A percentile compares a stretch with the other conserved stretches of the same genome.
These are phyloP conservation scores for Hypotaenidia okinawae DNA, from an alignment of 2,797 vertebrate genomes.

Conservation along the genomic window DNA sequence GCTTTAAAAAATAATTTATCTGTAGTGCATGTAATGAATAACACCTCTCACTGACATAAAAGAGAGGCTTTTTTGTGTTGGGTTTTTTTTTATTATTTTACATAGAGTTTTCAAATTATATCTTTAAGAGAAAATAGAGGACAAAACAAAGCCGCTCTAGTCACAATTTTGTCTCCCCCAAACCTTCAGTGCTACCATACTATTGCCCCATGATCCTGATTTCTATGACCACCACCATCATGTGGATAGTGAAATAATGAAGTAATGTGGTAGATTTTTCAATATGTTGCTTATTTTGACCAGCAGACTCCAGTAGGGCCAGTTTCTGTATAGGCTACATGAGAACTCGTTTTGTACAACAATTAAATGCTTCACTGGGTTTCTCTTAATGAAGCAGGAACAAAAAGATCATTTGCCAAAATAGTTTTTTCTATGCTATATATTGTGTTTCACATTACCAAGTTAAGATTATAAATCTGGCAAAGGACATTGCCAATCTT, in stretches of 20 bases:
- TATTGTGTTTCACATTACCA: slow-evolving; percentile 10
- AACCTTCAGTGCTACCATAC: not conserved
- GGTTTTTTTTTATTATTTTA: too few relatives aligned
- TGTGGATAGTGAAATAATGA: not conserved
- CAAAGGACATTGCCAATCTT: not conserved
- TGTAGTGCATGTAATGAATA: not conserved
- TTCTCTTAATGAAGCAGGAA: not conserved
- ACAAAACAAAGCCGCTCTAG: not conserved
- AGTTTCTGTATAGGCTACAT: slow-evolving; percentile 6
- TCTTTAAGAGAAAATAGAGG: not conserved
- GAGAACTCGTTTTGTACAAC: slow-evolving; percentile 38
- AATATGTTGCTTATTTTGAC: slow-evolving; percentile 48
- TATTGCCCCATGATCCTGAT: not conserved
- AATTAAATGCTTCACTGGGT: slow-evolving; percentile 28
- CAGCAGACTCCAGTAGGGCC: not conserved
- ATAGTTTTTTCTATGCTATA: not conserved
- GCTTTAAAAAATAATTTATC: not conserved
- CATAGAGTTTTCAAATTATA: not conserved
- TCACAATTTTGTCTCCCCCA: not conserved
- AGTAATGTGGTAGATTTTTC: not conserved
- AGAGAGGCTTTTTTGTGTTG: not conserved
- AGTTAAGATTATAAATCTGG: not conserved
- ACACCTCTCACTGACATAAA: not conserved
- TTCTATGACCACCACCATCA: not conserved
- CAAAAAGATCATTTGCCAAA: not conserved